Evolutionary conservation across 2,797 vertebrate genomes (phyloP), one percentile per base, ranked within the genome.

Genomic region (Microctenopoma lineatum): DNA sequence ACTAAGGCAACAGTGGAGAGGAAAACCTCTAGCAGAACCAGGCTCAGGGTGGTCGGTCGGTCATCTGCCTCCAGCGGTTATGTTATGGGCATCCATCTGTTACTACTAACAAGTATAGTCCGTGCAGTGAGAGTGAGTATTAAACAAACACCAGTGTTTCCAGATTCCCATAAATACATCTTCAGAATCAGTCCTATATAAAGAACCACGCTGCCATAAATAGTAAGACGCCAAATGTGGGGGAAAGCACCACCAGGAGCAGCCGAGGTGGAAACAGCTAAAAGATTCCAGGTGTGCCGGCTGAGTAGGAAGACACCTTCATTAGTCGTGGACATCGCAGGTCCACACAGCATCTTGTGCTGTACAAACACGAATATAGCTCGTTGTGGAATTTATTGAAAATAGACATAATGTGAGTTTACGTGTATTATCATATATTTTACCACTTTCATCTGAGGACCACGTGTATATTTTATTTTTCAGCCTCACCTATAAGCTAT

Each of bases 371-470:
- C 8, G 32, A 34, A 34, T 34, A 1, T 34, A 34, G 32, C 32
- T 8, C 36, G 45, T 38, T 18, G 25, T 73, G 38, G 58, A 14
- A 34, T 73, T 57, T 59, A 10, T 73, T 21, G 27, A 51, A 50
- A 36, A 52, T 9, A 2, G 25, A 45, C 0, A 47, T 32, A 69
- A 26, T n/a, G 18, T 41, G 36, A 42, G 15, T 18, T 18, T 39
- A 39, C 10, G 13, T 39, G 4, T 39, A 39, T 11, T 11, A 12
- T 39, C 1, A 41, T 61, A 32, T 32, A 32, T 32, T 32, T 32
- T 7, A 32, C n/a, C 16, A 26, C 25, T 66, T 73, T 60, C 7
- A 38, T 65, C 66, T 65, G 5, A 55, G 67, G 46, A 77, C 11
- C 21, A 64, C 44, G 21, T 72, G 26, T 54, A 47, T 62, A 16